These are phyloP conservation scores for Eupeodes luniger DNA, from an alignment of 2,888 invertebrate species.

Conservation along the genomic window DNA sequence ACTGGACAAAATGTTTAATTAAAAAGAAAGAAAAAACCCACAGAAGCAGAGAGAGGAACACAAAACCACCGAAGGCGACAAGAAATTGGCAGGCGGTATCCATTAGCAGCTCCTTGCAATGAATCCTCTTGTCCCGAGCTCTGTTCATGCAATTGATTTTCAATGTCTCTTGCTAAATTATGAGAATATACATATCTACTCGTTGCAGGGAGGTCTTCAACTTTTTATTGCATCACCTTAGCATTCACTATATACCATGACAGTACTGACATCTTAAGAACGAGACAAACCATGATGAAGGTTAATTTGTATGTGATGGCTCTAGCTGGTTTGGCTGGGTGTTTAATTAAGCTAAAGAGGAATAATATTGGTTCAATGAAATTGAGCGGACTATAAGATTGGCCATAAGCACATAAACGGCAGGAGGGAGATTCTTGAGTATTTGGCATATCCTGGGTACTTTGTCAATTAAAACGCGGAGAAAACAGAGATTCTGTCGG, in stretches of 20 bases:
- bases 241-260: constrained; percentile 1
- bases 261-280: constrained; percentile 41
- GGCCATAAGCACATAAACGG: neutral
- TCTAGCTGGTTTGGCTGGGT: constrained; percentile 13
- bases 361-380: constrained; percentile 67
- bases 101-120: constrained; percentile 59
- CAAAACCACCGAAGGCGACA: constrained; percentile 47
- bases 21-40: constrained; percentile 32
- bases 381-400: constrained; percentile 40
- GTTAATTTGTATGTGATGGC: constrained; percentile 58
- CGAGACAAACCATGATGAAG: constrained; percentile 37
- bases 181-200: constrained; percentile 27
- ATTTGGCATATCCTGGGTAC: constrained; percentile 11
- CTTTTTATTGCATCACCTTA: constrained; percentile 22
- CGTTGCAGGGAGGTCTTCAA: constrained; percentile 67
- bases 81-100: constrained; percentile 58
- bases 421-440: neutral
- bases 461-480: constrained; percentile 46
- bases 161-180: constrained; percentile 43
- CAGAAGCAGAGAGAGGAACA: neutral
- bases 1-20: constrained; percentile 64
- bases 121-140: neutral
- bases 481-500: neutral
- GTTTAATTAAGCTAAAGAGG: constrained; percentile 73
- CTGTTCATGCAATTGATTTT: constrained; percentile 56